A percentile compares a stretch with the other conserved stretches of the same genome.
Evolutionary conservation across 53 echinoderm and acorn worm species (phyloP).

Genomic region (Pentamera pediparva): DNA sequence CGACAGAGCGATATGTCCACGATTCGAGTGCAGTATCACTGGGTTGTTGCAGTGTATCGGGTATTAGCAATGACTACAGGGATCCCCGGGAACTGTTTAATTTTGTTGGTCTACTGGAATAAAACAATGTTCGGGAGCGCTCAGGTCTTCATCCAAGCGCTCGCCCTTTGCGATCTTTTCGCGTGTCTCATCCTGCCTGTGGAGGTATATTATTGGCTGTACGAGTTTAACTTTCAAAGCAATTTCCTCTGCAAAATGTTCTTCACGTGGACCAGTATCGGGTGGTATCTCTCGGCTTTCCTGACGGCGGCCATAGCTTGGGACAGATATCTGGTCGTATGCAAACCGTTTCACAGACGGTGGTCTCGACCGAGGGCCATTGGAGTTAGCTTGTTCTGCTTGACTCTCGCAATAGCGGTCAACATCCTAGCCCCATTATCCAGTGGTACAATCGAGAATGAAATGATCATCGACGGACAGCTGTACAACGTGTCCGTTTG

Average conservation of each 20-base stretch:
- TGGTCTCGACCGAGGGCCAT: constrained; percentile 28
- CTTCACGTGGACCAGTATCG: constrained; percentile 1
- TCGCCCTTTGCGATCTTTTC: constrained; percentile 21
- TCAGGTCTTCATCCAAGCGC: constrained; percentile 49
- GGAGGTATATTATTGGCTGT: neutral
- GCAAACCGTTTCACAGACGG: constrained; percentile 38
- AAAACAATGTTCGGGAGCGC: constrained; percentile 47
- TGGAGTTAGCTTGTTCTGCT: constrained; percentile 12
- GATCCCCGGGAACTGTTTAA: constrained; percentile 53
- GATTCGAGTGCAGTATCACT: neutral
- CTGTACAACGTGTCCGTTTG: neutral
- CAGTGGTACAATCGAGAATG: neutral
- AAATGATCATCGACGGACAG: no score
- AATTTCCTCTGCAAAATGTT: neutral
- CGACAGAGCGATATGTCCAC: no score
- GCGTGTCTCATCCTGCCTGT: constrained; percentile 6
- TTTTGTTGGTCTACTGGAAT: constrained; percentile 43
- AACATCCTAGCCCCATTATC: neutral
- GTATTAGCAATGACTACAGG: constrained; percentile 37
- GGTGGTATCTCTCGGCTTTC: constrained; percentile 36
- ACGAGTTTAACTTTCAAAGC: neutral
- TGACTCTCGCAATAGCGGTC: neutral
- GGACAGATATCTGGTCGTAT: constrained; percentile 54
- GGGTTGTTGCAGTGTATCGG: neutral
- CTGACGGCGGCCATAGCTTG: constrained; percentile 56